These are phyloP conservation scores for Catamblyrhynchus diadema DNA, from an alignment of 2,797 vertebrate species.

Conservation along the genomic window DNA sequence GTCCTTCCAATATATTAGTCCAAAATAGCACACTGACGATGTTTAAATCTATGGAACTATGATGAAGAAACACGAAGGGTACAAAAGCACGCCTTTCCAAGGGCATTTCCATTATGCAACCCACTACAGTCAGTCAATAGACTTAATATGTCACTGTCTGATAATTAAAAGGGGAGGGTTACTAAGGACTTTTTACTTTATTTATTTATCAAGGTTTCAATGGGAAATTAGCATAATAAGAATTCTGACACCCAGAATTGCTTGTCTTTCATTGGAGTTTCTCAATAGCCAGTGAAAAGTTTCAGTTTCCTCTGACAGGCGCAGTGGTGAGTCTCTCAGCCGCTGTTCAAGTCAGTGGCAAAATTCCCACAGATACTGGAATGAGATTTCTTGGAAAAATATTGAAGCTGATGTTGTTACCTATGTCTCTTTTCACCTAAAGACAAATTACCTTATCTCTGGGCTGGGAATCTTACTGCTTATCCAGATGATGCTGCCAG, in stretches of 20 bases:
- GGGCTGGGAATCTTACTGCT: neutral
- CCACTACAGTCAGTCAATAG: constrained; percentile 32
- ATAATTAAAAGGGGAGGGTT: constrained; percentile 42
- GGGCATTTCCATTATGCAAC: constrained; percentile 42
- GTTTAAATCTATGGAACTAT: constrained; percentile 61
- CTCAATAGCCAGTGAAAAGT: neutral
- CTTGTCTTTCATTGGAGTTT: neutral
- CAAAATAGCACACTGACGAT: constrained; percentile 34
- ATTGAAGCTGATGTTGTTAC: neutral
- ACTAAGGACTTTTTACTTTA: neutral
- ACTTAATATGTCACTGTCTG: constrained; percentile 5
- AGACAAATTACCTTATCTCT: neutral
- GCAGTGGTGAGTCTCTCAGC: neutral
- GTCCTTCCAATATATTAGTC: constrained; percentile 54
- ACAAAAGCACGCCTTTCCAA: constrained; percentile 24
- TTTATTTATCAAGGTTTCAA: constrained; percentile 17
- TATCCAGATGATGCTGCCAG: neutral
- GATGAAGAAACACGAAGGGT: constrained; percentile 29
- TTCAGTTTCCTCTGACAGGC: neutral
- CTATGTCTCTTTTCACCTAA: neutral
- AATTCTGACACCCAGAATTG: neutral
- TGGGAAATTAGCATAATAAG: neutral
- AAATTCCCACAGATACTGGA: neutral
- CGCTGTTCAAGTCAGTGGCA: neutral
- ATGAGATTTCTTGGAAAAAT: neutral